phyloP scores from a whole-genome alignment of 2,797 vertebrate genomes.

The Falco peregrinus region DNA sequence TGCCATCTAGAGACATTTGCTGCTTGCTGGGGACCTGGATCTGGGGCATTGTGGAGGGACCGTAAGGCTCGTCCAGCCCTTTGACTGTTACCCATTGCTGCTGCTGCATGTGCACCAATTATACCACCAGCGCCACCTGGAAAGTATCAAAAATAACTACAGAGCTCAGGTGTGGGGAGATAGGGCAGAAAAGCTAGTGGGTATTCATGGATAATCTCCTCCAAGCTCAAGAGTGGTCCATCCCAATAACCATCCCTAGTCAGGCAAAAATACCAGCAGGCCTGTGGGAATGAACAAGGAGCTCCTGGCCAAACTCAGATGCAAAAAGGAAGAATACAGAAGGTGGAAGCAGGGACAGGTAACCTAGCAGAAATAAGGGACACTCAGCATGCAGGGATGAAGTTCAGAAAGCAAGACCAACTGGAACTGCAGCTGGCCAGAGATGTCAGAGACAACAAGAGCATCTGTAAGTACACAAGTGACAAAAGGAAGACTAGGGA shows the following conservation, averaged over 20 bases:
- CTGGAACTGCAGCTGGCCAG: background rate
- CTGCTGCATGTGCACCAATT: background rate
- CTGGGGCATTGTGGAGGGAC: background rate
- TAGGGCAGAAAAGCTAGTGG: background rate
- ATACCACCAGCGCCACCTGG: background rate
- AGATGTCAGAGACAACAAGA: background rate
- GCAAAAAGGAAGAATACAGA: background rate
- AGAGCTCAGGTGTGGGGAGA: background rate
- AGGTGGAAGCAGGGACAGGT: too few relatives aligned
- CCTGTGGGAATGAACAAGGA: background rate
- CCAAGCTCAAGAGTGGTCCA: background rate
- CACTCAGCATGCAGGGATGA: background rate
- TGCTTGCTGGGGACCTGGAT: background rate
- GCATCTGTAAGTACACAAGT: background rate
- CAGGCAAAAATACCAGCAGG: background rate
- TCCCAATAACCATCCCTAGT: background rate
- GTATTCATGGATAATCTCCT: background rate
- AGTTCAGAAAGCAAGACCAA: background rate
- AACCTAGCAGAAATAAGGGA: background rate
- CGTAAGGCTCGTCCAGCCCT: background rate
- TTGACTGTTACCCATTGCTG: background rate
- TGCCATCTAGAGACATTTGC: background rate
- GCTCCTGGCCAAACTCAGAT: background rate
- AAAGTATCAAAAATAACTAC: background rate
- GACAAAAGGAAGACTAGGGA: background rate